Percentiles rank a stretch among this genome's conserved stretches.
Conservation (phyloP, 2,888 invertebrate species). For the Allolobophora icterica region DNA sequence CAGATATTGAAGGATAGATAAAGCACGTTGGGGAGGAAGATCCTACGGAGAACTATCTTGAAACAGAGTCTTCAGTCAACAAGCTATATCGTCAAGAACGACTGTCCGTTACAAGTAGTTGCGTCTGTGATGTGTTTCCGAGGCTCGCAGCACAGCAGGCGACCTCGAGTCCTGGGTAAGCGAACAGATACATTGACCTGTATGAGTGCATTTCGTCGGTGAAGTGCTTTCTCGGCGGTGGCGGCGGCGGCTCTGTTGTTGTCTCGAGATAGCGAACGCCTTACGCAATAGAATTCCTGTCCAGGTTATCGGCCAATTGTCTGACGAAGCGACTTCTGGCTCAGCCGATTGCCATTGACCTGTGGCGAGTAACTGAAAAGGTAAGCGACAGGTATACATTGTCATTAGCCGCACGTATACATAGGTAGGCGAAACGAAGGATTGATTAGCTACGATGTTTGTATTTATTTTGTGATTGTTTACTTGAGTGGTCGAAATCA, state of each 20-base stretch:
- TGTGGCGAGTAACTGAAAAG: neutral
- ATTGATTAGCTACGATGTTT: neutral
- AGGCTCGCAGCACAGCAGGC: neutral
- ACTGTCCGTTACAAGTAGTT: no score
- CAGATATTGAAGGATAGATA: no score
- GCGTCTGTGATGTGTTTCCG: neutral
- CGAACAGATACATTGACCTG: neutral
- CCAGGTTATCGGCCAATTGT: constrained; percentile 17
- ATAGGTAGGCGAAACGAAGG: neutral
- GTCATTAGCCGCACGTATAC: neutral
- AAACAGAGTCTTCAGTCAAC: no score
- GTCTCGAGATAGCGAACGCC: neutral
- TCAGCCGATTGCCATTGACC: constrained; percentile 8
- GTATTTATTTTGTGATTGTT: neutral
- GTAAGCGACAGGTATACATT: neutral
- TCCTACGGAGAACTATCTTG: no score
- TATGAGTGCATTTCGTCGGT: neutral
- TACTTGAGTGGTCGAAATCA: neutral
- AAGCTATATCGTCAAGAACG: no score
- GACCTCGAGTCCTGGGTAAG: neutral
- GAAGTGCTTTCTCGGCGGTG: neutral
- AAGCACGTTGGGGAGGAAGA: no score
- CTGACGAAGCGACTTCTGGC: neutral
- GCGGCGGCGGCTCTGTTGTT: neutral
- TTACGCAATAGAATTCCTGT: constrained; percentile 17